These are phyloP conservation scores for Chymomyza costata DNA, from an alignment of 1,140 invertebrate species.

Conservation along the genomic window DNA sequence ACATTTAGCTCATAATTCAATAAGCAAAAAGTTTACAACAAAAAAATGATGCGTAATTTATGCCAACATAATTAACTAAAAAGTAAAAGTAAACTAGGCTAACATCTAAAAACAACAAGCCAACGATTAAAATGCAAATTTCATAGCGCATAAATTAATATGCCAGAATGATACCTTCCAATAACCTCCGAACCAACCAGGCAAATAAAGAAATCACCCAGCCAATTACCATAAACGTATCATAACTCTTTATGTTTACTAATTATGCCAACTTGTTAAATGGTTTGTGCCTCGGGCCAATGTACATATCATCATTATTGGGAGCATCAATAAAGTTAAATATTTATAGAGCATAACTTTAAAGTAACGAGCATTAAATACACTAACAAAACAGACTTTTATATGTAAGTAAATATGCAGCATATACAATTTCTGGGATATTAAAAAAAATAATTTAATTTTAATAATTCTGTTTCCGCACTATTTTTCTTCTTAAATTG, in stretches of 20 bases:
- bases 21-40: neutral
- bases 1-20: neutral
- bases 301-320: no score
- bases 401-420: no score
- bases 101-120: conserved; percentile 40
- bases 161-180: neutral
- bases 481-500: no score
- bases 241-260: conserved; percentile 61
- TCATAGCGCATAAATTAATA: conserved; percentile 57
- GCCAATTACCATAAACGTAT: conserved; percentile 60
- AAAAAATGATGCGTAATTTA: conserved; percentile 7
- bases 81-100: conserved; percentile 66
- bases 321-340: no score
- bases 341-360: no score
- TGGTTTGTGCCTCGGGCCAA: no score
- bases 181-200: conserved; percentile 3
- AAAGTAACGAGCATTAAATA: no score
- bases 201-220: conserved; percentile 50
- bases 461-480: no score
- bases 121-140: conserved; percentile 62
- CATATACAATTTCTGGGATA: no score
- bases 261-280: conserved; percentile 38
- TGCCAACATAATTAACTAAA: conserved; percentile 11
- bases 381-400: no score
- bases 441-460: no score